Conservation (phyloP, 2,888 invertebrate genomes). For the Patella depressa region DNA sequence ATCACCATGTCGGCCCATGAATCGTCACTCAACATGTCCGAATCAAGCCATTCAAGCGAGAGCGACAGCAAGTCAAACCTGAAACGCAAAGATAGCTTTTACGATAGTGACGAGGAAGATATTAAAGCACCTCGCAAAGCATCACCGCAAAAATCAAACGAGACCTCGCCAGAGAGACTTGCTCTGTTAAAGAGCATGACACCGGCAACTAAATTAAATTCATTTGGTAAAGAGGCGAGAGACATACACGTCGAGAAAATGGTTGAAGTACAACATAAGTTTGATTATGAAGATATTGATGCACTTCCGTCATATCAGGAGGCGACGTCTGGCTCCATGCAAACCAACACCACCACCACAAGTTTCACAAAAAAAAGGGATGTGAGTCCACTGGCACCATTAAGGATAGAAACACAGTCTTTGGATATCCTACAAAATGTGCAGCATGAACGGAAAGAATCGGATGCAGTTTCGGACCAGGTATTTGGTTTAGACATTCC, state of each 20-base stretch:
- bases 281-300: slow-evolving; percentile 46
- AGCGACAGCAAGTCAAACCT: slow-evolving; percentile 25
- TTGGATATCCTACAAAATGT: slow-evolving; percentile 13
- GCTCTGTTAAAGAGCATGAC: neutral
- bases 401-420: slow-evolving; percentile 43
- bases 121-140: slow-evolving; percentile 25
- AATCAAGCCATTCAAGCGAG: slow-evolving; percentile 7
- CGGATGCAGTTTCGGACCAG: slow-evolving; percentile 47
- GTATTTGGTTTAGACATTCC: slow-evolving; percentile 32
- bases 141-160: slow-evolving; percentile 24
- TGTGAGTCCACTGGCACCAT: slow-evolving; percentile 50
- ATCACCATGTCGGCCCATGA: slow-evolving; percentile 14
- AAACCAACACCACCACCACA: slow-evolving; percentile 20
- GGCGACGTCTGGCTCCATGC: slow-evolving; percentile 42
- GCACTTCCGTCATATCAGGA: slow-evolving; percentile 55
- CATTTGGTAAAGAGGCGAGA: neutral
- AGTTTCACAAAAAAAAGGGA: slow-evolving; percentile 48
- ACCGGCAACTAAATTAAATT: neutral
- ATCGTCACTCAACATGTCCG: neutral
- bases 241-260: neutral
- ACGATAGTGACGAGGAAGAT: slow-evolving; percentile 59
- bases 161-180: neutral
- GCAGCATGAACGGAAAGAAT: slow-evolving; percentile 22
- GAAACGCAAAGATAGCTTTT: slow-evolving; percentile 58
- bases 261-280: neutral